phyloP scores from a whole-genome alignment of 1,140 invertebrate species.

The Scaptomyza hsui region DNA sequence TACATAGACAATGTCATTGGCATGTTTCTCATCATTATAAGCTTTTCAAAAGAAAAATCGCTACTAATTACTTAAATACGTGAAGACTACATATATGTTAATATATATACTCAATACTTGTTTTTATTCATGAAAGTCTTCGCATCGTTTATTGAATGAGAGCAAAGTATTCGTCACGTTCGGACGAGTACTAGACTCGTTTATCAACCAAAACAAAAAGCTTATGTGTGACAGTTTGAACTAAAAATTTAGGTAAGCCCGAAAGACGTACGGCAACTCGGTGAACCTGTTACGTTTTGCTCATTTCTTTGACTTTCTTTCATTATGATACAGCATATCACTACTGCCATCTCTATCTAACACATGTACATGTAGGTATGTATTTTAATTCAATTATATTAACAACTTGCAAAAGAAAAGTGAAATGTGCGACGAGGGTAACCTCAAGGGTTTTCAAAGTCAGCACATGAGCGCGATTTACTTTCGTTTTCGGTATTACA shows the following conservation, averaged over 20 bases:
- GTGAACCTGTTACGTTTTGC: slow-evolving; percentile 63
- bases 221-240: slow-evolving; percentile 40
- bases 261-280: slow-evolving; percentile 4
- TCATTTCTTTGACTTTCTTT: slow-evolving; percentile 57
- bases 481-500: slow-evolving; percentile 74
- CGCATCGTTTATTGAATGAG: slow-evolving; percentile 20
- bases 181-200: slow-evolving; percentile 28
- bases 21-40: slow-evolving; percentile 73
- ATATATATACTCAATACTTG: too few relatives aligned
- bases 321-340: slow-evolving; percentile 16
- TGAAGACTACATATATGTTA: neutral
- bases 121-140: neutral
- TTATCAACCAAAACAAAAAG: slow-evolving; percentile 14
- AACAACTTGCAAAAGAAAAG: slow-evolving; percentile 61
- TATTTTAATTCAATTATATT: slow-evolving; percentile 72
- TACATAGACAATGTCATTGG: slow-evolving; percentile 69
- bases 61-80: slow-evolving; percentile 27
- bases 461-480: slow-evolving; percentile 48
- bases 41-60: slow-evolving; percentile 54
- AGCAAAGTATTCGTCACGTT: slow-evolving; percentile 27
- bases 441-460: slow-evolving; percentile 62
- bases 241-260: slow-evolving; percentile 8
- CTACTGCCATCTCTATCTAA: slow-evolving; percentile 49
- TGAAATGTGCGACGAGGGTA: slow-evolving; percentile 71
- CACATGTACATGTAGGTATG: slow-evolving; percentile 36